Evolutionary conservation across 2,113 vertebrate genomes (phyloP).

Genomic region (Oreochromis spilurus): DNA sequence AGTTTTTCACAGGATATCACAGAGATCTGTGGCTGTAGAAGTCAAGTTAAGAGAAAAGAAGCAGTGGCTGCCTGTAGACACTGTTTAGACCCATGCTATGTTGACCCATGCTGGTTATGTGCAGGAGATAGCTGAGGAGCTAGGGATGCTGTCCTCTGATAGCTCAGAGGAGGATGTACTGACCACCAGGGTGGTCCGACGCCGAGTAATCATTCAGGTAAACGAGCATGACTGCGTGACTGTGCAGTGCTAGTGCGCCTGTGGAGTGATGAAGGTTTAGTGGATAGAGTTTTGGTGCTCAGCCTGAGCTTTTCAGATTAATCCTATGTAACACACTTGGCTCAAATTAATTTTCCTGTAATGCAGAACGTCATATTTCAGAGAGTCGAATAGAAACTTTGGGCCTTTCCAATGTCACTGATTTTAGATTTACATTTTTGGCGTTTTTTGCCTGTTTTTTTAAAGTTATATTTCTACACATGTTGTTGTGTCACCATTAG

Average conservation of each 20-base stretch:
- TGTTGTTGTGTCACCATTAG: rapidly evolving
- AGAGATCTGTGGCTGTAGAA: background rate
- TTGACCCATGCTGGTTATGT: constrained; percentile 69
- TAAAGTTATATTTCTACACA: background rate
- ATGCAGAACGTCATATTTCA: background rate
- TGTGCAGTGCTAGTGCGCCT: background rate
- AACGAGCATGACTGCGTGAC: constrained; percentile 11
- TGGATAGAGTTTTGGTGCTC: background rate
- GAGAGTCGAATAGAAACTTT: rapidly evolving
- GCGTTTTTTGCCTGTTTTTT: rapidly evolving
- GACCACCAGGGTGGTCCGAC: constrained; percentile 92
- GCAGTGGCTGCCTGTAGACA: background rate
- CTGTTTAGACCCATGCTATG: background rate
- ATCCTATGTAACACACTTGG: rapidly evolving
- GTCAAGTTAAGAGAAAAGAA: constrained; percentile 36
- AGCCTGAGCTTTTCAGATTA: background rate
- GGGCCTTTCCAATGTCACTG: background rate
- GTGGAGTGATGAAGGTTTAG: background rate
- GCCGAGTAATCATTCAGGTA: constrained; percentile 98
- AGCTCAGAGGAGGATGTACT: constrained; percentile 93
- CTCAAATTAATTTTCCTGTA: rapidly evolving
- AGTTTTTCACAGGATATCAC: background rate
- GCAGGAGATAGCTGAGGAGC: constrained; percentile 88
- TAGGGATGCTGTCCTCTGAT: constrained; percentile 86
- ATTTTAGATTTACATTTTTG: background rate